Conservation (phyloP, 2,888 invertebrate species). For the Colostygia pectinataria region DNA sequence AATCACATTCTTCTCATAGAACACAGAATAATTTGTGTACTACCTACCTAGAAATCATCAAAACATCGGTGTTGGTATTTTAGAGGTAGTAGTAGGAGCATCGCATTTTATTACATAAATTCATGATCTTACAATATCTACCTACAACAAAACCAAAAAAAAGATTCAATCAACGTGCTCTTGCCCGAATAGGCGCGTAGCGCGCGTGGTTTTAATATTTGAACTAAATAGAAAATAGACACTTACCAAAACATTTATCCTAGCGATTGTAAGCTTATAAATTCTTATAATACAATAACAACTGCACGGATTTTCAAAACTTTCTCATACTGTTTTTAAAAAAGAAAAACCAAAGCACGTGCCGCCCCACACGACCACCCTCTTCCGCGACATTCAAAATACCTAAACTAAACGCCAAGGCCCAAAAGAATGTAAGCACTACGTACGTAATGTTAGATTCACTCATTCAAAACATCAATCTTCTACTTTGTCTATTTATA, state of each 20-base stretch:
- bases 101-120: no score
- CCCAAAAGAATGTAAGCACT: no score
- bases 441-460: no score
- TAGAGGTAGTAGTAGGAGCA: no score
- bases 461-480: no score
- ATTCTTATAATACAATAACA: background rate
- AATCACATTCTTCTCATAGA: no score
- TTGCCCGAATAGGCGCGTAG: constrained; percentile 9
- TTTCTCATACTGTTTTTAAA: constrained; percentile 6
- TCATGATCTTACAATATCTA: no score
- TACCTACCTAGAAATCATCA: no score
- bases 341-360: constrained; percentile 38
- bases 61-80: no score
- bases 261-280: background rate
- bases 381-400: constrained; percentile 50
- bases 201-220: constrained; percentile 3
- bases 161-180: constrained; percentile 17
- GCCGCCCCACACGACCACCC: constrained; percentile 54
- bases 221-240: background rate
- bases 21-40: no score
- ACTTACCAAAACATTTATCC: constrained; percentile 18
- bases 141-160: background rate
- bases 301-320: constrained; percentile 11
- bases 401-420: no score
- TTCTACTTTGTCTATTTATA: no score